Evolutionary conservation across 2,888 invertebrate genomes (phyloP), one percentile per base, ranked within the genome.

Genomic region (Torymus tubicola): DNA sequence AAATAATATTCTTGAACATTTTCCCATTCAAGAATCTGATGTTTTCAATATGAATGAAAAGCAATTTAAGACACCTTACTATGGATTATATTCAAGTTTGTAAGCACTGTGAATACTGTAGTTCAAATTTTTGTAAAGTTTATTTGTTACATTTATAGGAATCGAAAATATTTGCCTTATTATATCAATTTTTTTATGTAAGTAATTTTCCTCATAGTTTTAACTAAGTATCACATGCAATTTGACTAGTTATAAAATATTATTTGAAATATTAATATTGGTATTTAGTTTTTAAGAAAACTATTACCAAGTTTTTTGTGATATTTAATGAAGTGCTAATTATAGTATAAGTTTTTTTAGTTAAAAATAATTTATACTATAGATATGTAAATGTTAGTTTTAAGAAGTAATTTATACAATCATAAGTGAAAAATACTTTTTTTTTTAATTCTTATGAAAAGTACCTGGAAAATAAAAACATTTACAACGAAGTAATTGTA

Each of bases 1-100:
- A 13, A 78, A 84, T 3, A 87, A 87, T 79, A 81, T 88, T n/a
- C 85, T 88, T 52, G 87, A 87, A 53, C 84, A 86, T 4, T 89
- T 88, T 65, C 42, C 85, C 0, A 83, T 87, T 31, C 87, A 88
- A 11, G 88, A 88, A 61, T 83, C 87, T 0, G 88, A 86, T 83
- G 82, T 87, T 72, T 88, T 87, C 80, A 80, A 84, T 5, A 82
- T 87, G 52, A 88, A 87, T 81, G 80, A 86, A 16, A 89, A 89
- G 73, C 85, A 86, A 60, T 87, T 86, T 72, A 89, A 89, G 72
- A 87, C 85, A 82, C 83, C 88, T 50, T 89, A 88, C 64, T 89
- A 89, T 77, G 83, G 87, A 65, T 87, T 89, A 55, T 90, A 89
- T 85, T 88, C 89, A n/a, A 88, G 85, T 76, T 87, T 89, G 84